These are phyloP conservation scores for Drosophila gaucha DNA, from an alignment of 2,888 invertebrate species.

Conservation along the genomic window DNA sequence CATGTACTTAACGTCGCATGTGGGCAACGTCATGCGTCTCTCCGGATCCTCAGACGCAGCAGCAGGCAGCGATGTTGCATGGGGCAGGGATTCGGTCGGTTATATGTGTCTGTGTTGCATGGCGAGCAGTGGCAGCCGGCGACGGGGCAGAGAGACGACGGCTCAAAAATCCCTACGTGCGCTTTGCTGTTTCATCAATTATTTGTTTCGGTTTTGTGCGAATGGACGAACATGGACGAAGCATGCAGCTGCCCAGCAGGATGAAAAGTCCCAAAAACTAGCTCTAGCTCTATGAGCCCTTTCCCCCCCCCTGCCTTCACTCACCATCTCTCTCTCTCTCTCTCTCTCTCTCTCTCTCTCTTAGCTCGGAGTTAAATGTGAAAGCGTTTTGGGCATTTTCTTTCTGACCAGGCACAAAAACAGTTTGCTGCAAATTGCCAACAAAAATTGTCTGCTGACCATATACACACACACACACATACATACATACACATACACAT, in stretches of 20 bases:
- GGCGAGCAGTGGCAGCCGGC: not conserved
- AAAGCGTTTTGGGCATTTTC: constrained; percentile 55
- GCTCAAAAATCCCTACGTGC: constrained; percentile 77
- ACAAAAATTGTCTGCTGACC: constrained; percentile 38
- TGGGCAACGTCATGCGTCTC: constrained; percentile 72
- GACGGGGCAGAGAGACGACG: constrained; percentile 14
- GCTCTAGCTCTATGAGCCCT: not conserved
- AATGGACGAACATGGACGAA: constrained; percentile 57
- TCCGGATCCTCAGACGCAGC: constrained; percentile 29
- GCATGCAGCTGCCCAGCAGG: constrained; percentile 38
- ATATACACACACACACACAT: not conserved
- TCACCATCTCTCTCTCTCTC: not conserved
- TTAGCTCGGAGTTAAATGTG: constrained; percentile 5
- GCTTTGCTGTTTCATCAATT: constrained; percentile 81
- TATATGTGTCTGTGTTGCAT: not conserved
- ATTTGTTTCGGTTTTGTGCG: constrained; percentile 79
- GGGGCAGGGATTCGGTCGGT: constrained; percentile 13
- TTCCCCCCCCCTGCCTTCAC: not conserved
- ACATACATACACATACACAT: not conserved
- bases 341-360: not conserved
- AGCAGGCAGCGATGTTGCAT: not conserved
- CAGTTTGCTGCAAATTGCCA: constrained; percentile 7
- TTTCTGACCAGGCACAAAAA: constrained; percentile 31
- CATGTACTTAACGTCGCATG: constrained; percentile 60
- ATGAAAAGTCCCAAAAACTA: constrained; percentile 9